Percentiles rank a stretch among this genome's conserved stretches.
Conservation (phyloP, 2,888 invertebrate genomes). For the Cantharis nigra region DNA sequence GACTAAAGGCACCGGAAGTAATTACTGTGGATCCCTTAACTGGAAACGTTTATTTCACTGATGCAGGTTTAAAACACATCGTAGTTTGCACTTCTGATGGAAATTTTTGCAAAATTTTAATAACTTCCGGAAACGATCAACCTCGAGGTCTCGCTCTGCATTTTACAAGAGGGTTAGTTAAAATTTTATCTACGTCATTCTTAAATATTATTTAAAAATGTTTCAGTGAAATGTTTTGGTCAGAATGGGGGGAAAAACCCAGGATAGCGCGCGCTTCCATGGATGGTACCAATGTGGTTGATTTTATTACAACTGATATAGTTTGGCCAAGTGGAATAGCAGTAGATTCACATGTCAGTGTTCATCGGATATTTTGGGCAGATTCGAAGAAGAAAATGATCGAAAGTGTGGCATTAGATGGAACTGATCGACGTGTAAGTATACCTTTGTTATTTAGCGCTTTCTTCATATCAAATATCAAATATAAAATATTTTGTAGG, state of each 20-base stretch:
- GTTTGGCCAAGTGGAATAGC: slow-evolving; percentile 86
- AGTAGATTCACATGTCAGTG: slow-evolving; percentile 72
- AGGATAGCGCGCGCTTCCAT: slow-evolving; percentile 80
- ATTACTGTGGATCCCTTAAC: slow-evolving; percentile 79
- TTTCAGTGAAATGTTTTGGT: slow-evolving; percentile 84
- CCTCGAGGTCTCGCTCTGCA: slow-evolving; percentile 73
- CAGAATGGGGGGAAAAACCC: slow-evolving; percentile 79
- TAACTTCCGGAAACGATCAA: slow-evolving; percentile 65
- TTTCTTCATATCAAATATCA: neutral
- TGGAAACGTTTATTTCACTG: slow-evolving; percentile 82
- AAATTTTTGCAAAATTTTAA: slow-evolving; percentile 66
- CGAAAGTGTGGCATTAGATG: slow-evolving; percentile 68
- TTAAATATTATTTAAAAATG: neutral
- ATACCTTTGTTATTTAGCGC: neutral
- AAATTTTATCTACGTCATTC: neutral
- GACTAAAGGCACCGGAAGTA: slow-evolving; percentile 74
- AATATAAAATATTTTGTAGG: slow-evolving; percentile 31
- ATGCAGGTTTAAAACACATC: slow-evolving; percentile 70
- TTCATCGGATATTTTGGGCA: slow-evolving; percentile 83
- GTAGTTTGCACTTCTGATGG: slow-evolving; percentile 76
- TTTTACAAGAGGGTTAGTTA: slow-evolving; percentile 66
- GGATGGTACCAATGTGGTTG: slow-evolving; percentile 74
- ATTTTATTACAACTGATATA: slow-evolving; percentile 68
- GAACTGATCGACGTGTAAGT: slow-evolving; percentile 66
- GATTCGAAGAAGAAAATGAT: slow-evolving; percentile 73